Conservation (phyloP, 2,113 vertebrate genomes). For the Synodontis membranacea region DNA sequence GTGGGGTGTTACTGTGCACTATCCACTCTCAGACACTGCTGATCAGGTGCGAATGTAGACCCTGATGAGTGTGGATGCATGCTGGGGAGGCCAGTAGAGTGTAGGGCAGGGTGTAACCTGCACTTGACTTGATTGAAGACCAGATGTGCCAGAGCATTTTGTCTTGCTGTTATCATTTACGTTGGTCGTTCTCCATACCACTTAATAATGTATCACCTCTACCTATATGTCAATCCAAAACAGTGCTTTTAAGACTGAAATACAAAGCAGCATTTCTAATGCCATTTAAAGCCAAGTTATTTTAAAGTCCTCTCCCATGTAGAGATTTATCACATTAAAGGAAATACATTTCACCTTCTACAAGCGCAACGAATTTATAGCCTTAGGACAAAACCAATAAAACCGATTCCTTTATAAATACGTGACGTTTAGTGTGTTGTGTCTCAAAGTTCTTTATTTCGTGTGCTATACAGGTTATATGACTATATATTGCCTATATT, state of each 20-base stretch:
- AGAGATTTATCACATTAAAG: conserved; percentile 35
- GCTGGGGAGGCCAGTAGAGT: not conserved
- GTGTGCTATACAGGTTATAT: no score
- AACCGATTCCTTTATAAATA: not conserved
- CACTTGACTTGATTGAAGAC: conserved; percentile 1
- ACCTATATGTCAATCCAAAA: not conserved
- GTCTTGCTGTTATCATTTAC: not conserved
- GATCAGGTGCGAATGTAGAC: not conserved
- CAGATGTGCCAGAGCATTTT: not conserved
- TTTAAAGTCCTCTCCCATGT: conserved; percentile 37
- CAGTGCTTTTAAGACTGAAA: not conserved
- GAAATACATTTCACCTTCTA: not conserved
- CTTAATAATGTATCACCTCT: not conserved
- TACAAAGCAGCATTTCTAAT: conserved; percentile 30
- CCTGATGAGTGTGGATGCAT: not conserved
- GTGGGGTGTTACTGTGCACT: not conserved
- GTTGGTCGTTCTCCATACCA: not conserved
- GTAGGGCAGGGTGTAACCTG: not conserved
- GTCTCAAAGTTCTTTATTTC: not conserved
- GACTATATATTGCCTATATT: no score
- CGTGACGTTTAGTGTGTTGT: not conserved
- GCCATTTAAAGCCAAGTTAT: conserved; percentile 27
- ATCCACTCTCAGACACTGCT: not conserved
- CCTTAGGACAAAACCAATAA: not conserved
- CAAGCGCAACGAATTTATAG: not conserved